Percentiles rank a stretch among this genome's conserved stretches.
phyloP scores from a whole-genome alignment of 1,140 invertebrate species.

The Tribolium madens region DNA sequence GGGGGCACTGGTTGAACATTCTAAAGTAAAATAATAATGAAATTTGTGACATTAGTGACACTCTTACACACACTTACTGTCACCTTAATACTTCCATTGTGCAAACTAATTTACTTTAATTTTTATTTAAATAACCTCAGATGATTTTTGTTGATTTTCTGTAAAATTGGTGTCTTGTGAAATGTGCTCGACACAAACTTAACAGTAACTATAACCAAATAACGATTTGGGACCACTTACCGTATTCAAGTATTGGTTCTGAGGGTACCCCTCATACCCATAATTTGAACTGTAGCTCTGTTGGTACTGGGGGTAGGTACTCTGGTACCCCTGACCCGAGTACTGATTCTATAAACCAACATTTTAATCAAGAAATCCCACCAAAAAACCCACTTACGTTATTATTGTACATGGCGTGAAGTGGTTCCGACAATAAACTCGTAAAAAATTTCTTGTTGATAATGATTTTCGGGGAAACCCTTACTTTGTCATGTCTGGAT shows the following conservation, averaged over 20 bases:
- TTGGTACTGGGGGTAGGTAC: slow-evolving; percentile 51
- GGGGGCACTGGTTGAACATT: slow-evolving; percentile 49
- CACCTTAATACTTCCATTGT: slow-evolving; percentile 35
- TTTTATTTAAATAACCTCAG: slow-evolving; percentile 34
- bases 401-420: slow-evolving; percentile 37
- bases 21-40: slow-evolving; percentile 35
- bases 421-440: neutral
- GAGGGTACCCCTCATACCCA: slow-evolving; percentile 40
- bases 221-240: slow-evolving; percentile 4
- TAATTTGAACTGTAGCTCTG: slow-evolving; percentile 50
- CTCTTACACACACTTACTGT: slow-evolving; percentile 39
- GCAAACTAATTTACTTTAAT: slow-evolving; percentile 38
- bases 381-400: neutral
- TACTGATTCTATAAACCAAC: slow-evolving; percentile 48
- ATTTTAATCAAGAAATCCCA: neutral
- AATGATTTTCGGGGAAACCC: slow-evolving; percentile 1
- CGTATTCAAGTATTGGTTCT: slow-evolving; percentile 23
- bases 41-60: slow-evolving; percentile 19
- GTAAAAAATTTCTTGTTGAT: slow-evolving; percentile 21
- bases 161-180: slow-evolving; percentile 42
- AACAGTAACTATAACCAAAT: slow-evolving; percentile 1
- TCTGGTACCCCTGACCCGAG: slow-evolving; percentile 51
- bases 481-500: neutral
- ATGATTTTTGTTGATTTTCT: slow-evolving; percentile 36
- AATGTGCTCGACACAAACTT: slow-evolving; percentile 39